phyloP scores from a whole-genome alignment of 1,140 invertebrate genomes.

The Panulirus ornatus region DNA sequence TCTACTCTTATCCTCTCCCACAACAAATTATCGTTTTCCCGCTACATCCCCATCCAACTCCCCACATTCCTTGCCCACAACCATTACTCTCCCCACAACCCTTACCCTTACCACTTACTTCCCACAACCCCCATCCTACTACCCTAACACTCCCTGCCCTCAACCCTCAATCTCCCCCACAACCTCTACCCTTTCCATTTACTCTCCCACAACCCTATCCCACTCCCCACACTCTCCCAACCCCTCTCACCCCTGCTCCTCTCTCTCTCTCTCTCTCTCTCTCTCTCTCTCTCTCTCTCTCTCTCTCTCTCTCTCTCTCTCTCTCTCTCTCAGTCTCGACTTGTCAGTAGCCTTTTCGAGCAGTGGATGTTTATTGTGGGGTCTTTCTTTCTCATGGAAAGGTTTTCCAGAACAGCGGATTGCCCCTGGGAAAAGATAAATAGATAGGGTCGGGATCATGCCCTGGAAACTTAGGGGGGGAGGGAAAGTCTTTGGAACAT shows the following conservation, averaged over 20 bases:
- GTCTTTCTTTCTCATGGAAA: conserved; percentile 27
- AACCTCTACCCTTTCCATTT: too few species aligned
- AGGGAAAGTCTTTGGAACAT: background rate
- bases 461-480: too few species aligned
- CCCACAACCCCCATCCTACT: too few species aligned
- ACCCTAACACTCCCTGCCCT: too few species aligned
- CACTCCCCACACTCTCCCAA: background rate
- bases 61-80: too few species aligned
- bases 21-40: too few species aligned
- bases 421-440: background rate
- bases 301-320: background rate
- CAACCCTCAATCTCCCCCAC: background rate
- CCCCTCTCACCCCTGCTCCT: background rate
- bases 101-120: too few species aligned
- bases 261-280: background rate
- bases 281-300: background rate
- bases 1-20: background rate
- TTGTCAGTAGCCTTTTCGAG: conserved; percentile 7
- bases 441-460: too few species aligned
- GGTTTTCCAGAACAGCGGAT: background rate
- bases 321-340: background rate
- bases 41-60: too few species aligned
- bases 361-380: conserved; percentile 22
- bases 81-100: too few species aligned
- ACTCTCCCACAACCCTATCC: too few species aligned